Evolutionary conservation across 2,888 invertebrate species (phyloP).

Genomic region (Dryocosmus kuriphilus): DNA sequence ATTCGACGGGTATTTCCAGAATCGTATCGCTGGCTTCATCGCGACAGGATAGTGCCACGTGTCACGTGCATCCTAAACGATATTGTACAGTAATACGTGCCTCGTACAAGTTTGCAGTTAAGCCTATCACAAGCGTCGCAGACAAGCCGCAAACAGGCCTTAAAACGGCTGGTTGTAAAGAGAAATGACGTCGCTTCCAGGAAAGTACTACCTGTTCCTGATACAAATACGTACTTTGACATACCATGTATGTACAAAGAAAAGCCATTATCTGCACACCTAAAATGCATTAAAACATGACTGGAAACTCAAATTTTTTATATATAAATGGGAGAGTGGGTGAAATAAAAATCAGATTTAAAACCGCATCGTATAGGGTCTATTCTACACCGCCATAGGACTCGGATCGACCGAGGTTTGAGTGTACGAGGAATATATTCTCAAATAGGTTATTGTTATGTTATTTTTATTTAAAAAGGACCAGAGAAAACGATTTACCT

Average conservation of each 20-base stretch:
- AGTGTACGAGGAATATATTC: too few relatives aligned
- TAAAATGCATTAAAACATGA: too few relatives aligned
- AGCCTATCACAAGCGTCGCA: background rate
- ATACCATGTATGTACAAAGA: background rate
- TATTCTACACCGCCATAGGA: too few relatives aligned
- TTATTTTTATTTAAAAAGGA: too few relatives aligned
- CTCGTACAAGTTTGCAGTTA: background rate
- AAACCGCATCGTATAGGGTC: too few relatives aligned
- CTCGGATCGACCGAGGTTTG: too few relatives aligned
- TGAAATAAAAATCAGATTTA: too few relatives aligned
- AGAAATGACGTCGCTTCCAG: background rate
- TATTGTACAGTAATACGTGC: slow-evolving; percentile 5
- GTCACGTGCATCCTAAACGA: slow-evolving; percentile 25
- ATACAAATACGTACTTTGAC: background rate
- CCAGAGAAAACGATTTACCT: too few relatives aligned
- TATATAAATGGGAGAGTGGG: too few relatives aligned
- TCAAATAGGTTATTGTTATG: too few relatives aligned
- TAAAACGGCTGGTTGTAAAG: background rate
- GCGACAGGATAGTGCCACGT: background rate
- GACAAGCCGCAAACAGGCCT: background rate
- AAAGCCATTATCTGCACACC: too few relatives aligned
- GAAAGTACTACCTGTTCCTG: background rate
- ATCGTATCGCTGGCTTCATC: background rate
- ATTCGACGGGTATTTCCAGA: slow-evolving; percentile 41
- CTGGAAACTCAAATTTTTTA: too few relatives aligned